Base-by-base conservation (phyloP, 1,140 invertebrate genomes). In the Anagrus nilaparvatae region DNA sequence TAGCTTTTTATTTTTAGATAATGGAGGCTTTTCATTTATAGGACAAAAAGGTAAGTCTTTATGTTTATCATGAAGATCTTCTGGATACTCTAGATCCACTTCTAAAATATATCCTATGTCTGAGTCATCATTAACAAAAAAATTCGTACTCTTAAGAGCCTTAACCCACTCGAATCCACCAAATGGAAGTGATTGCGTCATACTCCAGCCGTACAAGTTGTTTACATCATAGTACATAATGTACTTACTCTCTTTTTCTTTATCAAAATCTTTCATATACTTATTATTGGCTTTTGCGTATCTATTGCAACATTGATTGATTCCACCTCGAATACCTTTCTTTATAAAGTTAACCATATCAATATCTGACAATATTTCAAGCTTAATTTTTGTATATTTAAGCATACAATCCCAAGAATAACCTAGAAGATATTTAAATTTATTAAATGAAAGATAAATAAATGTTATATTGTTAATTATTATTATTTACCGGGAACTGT, bases 151-250 rank as follows among this genome's bases (percentile, higher is more conserved):
- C 4, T 6, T 13, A 13, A 30, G 5, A 30, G 10, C 14, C 14
- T 46, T 8, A 27, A 65, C 28, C 65, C 67, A 75, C 48, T 64
- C 28, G 60, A 73, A 75, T 19, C 56, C 50, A 21, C 42, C 44
- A 25, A 46, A 51, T 20, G 70, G 69, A 24, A 74, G 50, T 41
- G 45, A 51, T n/a, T n/a, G n/a, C n/a, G n/a, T n/a, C n/a, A n/a
- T n/a, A n/a, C n/a, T n/a, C n/a, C n/a, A n/a, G n/a, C 71, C 72
- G 61, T 77, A 76, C 35, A 72, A 52, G 56, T 74, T 75, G 52
- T 74, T 75, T 8, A 57, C 60, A 65, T 76, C 72, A 14, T 63
- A 59, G 55, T 74, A 73, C 18, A 57, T 50, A 19, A 72, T 33
- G 55, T 54, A 67, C 16, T 52, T 57, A 29, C 27, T 37, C 13